Percentiles rank a stretch among this genome's conserved stretches.
These are phyloP conservation scores for Sinotaia quadrata DNA, from an alignment of 2,888 invertebrate species.

Conservation along the genomic window DNA sequence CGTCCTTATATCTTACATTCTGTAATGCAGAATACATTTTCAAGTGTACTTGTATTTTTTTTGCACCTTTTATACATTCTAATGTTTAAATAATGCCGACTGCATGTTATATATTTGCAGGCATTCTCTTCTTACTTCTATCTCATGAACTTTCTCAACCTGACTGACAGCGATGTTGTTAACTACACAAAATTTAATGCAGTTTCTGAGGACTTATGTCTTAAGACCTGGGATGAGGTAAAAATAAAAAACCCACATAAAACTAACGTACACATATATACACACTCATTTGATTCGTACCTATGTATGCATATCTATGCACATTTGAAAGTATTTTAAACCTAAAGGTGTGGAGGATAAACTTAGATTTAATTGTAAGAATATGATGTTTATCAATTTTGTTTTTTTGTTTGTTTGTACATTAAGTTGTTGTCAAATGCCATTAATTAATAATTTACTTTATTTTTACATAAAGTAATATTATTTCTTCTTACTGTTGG, in stretches of 20 bases:
- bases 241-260: neutral
- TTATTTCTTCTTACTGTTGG: no score
- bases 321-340: no score
- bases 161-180: slow-evolving; percentile 53
- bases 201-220: slow-evolving; percentile 56
- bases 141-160: slow-evolving; percentile 68
- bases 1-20: no score
- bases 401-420: no score
- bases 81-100: neutral
- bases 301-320: neutral
- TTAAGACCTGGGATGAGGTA: slow-evolving; percentile 60
- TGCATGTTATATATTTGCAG: slow-evolving; percentile 55
- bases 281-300: neutral
- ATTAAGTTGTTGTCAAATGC: no score
- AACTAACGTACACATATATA: no score
- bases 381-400: no score
- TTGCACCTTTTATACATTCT: neutral
- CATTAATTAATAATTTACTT: no score
- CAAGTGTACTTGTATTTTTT: neutral
- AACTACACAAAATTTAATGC: slow-evolving; percentile 52
- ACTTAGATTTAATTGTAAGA: no score
- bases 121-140: slow-evolving; percentile 74
- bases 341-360: no score
- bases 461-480: no score
- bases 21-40: neutral